These are phyloP conservation scores for Amblyteles armatorius DNA, from an alignment of 2,888 invertebrate species.

Conservation along the genomic window DNA sequence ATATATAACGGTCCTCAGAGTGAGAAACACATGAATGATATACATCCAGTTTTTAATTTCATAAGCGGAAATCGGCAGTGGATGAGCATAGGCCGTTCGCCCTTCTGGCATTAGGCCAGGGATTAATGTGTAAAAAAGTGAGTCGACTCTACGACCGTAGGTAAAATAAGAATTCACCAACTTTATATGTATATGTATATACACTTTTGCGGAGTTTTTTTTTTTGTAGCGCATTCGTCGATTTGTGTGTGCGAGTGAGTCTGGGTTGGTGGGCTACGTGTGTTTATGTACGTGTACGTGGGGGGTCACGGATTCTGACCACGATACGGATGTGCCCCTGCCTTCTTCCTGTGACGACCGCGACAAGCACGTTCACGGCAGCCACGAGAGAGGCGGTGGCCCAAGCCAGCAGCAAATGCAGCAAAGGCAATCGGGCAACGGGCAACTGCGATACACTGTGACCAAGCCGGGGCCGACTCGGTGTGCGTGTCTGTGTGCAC, in stretches of 20 bases:
- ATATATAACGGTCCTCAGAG: too few species aligned
- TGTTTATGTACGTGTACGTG: slow-evolving; percentile 70
- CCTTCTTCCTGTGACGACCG: slow-evolving; percentile 83
- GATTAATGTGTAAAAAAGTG: background rate
- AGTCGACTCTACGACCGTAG: slow-evolving; percentile 26
- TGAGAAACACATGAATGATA: slow-evolving; percentile 4
- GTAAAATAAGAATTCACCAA: slow-evolving; percentile 22
- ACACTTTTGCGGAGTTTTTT: slow-evolving; percentile 6
- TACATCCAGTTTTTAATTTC: background rate
- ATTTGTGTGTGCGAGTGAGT: slow-evolving; percentile 50
- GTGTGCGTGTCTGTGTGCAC: slow-evolving; percentile 46
- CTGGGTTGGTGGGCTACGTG: slow-evolving; percentile 64
- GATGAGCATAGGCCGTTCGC: too few species aligned
- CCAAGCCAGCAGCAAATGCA: slow-evolving; percentile 57
- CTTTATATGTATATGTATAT: too few species aligned
- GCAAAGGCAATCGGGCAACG: slow-evolving; percentile 73
- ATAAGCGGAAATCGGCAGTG: too few species aligned
- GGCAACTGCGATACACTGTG: slow-evolving; percentile 44
- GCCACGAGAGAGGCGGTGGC: slow-evolving; percentile 64
- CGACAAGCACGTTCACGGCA: slow-evolving; percentile 53
- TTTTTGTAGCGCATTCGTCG: slow-evolving; percentile 12
- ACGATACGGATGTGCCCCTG: slow-evolving; percentile 85
- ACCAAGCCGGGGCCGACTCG: slow-evolving; percentile 12
- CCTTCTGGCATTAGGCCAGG: too few species aligned
- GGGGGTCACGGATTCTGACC: slow-evolving; percentile 84